Base-by-base conservation (phyloP, 2,888 invertebrate species). In the Cheiracanthium punctorium region DNA sequence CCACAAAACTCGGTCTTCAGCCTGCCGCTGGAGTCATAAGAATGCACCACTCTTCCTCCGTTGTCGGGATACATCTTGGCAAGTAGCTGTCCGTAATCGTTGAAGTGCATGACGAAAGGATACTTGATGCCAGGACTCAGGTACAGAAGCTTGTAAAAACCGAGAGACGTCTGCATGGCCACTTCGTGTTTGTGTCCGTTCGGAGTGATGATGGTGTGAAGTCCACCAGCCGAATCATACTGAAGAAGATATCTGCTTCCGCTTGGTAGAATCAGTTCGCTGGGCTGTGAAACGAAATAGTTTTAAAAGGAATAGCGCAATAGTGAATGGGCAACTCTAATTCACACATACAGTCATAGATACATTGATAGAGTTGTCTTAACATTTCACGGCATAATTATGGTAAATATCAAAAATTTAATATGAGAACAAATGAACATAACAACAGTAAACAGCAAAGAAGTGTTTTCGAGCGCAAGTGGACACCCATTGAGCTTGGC, bases 41-140 rank as follows among this genome's bases (percentile, higher is more conserved):
- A 94, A 91, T 97, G 97, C 0, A 97, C 94, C 30, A 98, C 95
- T 85, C 97, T 93, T 0, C 97, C 97, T 4, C 96, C 96, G 90
- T 97, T 97, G 0, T 96, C 96, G 0, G 98, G 98, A 91, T 96
- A 96, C 12, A 97, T 95, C 0, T 96, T 96, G 92, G 97, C 96
- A 1, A 97, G 92, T 17, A 98, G 93, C 48, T 91, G 91, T 0
- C 98, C 97, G 12, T 96, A 95, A 90, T 97, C 96, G 72, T 97
- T 96, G 91, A 96, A 98, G 92, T 98, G 97, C 92, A 97, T 96
- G 29, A 97, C 93, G 92, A 97, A 98, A 37, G 97, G 95, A 67
- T 90, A 90, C 14, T 90, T 90, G 1, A 91, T 90, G 7, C 90
- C 97, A 0, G 97, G 97, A 17, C 97, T 96, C 0, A 95, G 95